Conservation (phyloP, 2,888 invertebrate genomes). For the Uloborus plumipes region DNA sequence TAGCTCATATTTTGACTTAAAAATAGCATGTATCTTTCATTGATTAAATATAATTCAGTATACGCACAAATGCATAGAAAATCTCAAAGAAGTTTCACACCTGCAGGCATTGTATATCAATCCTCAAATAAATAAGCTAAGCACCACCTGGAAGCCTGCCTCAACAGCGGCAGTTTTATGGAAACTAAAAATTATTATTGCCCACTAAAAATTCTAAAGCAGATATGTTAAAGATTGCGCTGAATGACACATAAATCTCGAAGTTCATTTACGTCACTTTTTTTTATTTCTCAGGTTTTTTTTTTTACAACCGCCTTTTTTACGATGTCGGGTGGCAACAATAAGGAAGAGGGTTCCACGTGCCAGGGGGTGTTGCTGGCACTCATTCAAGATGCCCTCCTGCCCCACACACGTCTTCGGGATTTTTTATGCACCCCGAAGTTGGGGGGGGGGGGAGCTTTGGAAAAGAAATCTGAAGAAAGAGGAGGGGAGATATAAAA, state of each 20-base stretch:
- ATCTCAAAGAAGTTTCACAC: conserved; percentile 21
- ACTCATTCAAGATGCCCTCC: conserved; percentile 44
- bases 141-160: conserved; percentile 20
- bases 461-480: conserved; percentile 21
- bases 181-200: conserved; percentile 53
- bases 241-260: conserved; percentile 61
- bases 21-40: too few species aligned
- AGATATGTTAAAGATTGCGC: conserved; percentile 32
- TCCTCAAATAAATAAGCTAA: conserved; percentile 26
- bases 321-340: conserved; percentile 53
- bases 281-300: conserved; percentile 16
- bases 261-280: conserved; percentile 41
- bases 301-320: conserved; percentile 40
- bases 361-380: conserved; percentile 40
- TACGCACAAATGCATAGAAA: not conserved
- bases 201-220: conserved; percentile 54
- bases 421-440: conserved; percentile 24
- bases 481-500: conserved; percentile 31
- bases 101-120: conserved; percentile 32
- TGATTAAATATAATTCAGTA: not conserved
- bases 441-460: conserved; percentile 22
- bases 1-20: too few species aligned
- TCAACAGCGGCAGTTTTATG: conserved; percentile 9
- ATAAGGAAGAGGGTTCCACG: conserved; percentile 35
- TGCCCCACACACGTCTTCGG: conserved; percentile 48